phyloP scores from a whole-genome alignment of 2,888 invertebrate genomes.

The Volucella inanis region DNA sequence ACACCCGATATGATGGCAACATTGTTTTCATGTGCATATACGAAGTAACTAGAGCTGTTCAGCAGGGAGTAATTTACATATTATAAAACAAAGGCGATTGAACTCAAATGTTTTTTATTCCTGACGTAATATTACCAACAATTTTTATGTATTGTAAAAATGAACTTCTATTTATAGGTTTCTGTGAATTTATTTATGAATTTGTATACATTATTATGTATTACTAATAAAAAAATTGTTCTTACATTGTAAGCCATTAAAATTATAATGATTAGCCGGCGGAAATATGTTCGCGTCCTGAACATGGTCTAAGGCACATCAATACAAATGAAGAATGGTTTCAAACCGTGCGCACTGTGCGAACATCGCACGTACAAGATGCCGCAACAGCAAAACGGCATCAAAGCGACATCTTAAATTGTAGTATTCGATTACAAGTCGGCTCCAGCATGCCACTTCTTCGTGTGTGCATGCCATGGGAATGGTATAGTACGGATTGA shows the following conservation, averaged over 20 bases:
- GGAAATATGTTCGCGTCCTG: constrained; percentile 4
- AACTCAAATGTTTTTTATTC: too few relatives aligned
- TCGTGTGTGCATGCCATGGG: constrained; percentile 20
- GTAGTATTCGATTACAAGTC: constrained; percentile 70
- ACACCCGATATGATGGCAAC: too few relatives aligned
- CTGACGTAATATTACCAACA: too few relatives aligned
- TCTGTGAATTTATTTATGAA: too few relatives aligned
- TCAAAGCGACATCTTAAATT: constrained; percentile 71
- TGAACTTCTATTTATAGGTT: too few relatives aligned
- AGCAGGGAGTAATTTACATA: too few relatives aligned
- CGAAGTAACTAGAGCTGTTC: too few relatives aligned
- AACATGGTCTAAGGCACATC: constrained; percentile 35
- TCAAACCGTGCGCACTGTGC: neutral
- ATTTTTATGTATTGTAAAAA: too few relatives aligned
- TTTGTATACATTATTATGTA: too few relatives aligned
- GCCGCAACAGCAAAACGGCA: constrained; percentile 46
- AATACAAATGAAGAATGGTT: constrained; percentile 38
- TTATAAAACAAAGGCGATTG: too few relatives aligned
- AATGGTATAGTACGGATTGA: constrained; percentile 49
- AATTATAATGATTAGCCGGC: constrained; percentile 59
- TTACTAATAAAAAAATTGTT: constrained; percentile 2
- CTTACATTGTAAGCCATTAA: constrained; percentile 63
- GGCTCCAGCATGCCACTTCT: constrained; percentile 27
- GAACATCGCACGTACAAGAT: neutral
- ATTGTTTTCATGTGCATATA: too few relatives aligned